phyloP scores from a whole-genome alignment of 2,797 vertebrate species.

The Catamblyrhynchus diadema region DNA sequence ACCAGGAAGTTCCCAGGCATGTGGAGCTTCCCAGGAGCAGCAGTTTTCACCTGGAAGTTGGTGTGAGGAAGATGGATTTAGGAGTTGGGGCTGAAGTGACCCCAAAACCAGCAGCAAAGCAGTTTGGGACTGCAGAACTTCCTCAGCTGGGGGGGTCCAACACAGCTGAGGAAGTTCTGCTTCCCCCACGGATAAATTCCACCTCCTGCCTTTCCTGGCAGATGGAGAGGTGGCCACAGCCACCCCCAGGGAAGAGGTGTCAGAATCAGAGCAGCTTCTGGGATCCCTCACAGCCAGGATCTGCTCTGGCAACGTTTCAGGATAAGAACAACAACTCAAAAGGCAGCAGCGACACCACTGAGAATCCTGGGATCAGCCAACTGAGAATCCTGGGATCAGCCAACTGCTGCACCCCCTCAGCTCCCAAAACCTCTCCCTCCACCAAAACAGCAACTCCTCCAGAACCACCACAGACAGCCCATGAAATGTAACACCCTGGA shows the following conservation, averaged over 20 bases:
- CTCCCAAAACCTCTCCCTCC: not conserved
- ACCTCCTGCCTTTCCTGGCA: not conserved
- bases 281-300: not conserved
- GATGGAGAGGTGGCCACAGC: not conserved
- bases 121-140: not conserved
- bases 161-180: accelerated
- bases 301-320: accelerated
- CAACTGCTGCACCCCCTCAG: not conserved
- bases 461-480: not conserved
- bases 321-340: accelerated
- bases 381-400: not conserved
- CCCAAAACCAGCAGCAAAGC: not conserved
- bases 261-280: accelerated
- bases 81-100: accelerated
- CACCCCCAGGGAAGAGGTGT: not conserved
- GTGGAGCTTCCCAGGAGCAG: not conserved
- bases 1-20: accelerated
- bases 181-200: not conserved
- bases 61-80: not conserved
- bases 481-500: not conserved
- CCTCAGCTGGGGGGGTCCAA: not conserved
- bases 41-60: too few relatives aligned
- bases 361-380: not conserved
- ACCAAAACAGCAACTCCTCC: not conserved
- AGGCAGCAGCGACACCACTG: accelerated